Conservation (phyloP, 2,888 invertebrate genomes). For the Macrophya alboannulata region DNA sequence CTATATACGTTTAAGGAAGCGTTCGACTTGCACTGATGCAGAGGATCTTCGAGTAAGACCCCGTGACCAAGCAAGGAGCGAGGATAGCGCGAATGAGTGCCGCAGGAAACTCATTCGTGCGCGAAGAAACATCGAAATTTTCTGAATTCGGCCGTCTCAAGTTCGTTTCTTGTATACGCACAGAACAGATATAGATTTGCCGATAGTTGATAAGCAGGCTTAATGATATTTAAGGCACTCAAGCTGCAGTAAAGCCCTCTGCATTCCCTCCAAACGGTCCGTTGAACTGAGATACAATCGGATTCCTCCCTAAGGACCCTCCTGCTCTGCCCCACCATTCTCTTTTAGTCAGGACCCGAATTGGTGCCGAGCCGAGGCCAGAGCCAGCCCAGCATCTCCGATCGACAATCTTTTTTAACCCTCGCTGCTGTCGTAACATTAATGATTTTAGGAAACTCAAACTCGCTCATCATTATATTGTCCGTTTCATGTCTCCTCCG, state of each 20-base stretch:
- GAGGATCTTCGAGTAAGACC: conserved; percentile 28
- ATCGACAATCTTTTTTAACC: conserved; percentile 68
- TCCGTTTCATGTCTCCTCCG: conserved; percentile 59
- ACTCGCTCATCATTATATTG: conserved; percentile 43
- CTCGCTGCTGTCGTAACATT: conserved; percentile 66
- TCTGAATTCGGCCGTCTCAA: conserved; percentile 38
- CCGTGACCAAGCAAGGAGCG: conserved; percentile 21
- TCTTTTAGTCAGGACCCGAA: conserved; percentile 25
- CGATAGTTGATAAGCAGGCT: conserved; percentile 65
- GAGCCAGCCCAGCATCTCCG: conserved; percentile 65
- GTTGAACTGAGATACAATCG: conserved; percentile 66
- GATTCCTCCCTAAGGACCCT: conserved; percentile 66
- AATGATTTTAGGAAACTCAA: conserved; percentile 68
- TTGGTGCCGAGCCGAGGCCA: conserved; percentile 4
- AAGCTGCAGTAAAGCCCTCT: conserved; percentile 67
- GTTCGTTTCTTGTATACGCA: conserved; percentile 34
- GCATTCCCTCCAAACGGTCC: conserved; percentile 68
- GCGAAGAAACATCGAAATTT: conserved; percentile 43
- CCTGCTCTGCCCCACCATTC: conserved; percentile 59
- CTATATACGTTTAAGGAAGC: conserved; percentile 35
- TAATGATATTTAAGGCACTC: conserved; percentile 69
- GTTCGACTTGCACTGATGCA: conserved; percentile 34
- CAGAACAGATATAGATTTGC: conserved; percentile 45
- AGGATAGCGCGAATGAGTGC: conserved; percentile 42
- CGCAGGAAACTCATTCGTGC: conserved; percentile 43